A percentile compares a stretch with the other conserved stretches of the same genome.
Evolutionary conservation across 1,140 invertebrate genomes (phyloP).

Genomic region (Sweltsa coloradensis): DNA sequence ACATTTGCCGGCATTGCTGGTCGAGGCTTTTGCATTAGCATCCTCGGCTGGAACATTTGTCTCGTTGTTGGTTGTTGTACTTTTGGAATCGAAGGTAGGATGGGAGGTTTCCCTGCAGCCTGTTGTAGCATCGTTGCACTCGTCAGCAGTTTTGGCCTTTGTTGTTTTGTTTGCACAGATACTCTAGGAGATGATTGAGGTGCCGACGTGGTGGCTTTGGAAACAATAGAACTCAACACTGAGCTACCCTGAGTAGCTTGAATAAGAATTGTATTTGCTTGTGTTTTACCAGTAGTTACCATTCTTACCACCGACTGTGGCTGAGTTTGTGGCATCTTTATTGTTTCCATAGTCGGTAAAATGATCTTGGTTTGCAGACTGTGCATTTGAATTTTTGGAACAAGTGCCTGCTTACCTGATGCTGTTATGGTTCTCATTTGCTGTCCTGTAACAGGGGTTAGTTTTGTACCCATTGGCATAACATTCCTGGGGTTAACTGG

Average conservation of each 20-base stretch:
- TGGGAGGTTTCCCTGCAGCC: background rate
- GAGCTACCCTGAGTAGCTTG: constrained; percentile 24
- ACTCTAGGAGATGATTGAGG: too few relatives aligned
- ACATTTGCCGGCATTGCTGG: too few relatives aligned
- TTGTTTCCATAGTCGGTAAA: constrained; percentile 8
- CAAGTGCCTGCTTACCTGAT: constrained; percentile 7
- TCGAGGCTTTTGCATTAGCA: too few relatives aligned
- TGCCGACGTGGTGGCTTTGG: too few relatives aligned
- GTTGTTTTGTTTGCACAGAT: too few relatives aligned
- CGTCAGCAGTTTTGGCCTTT: too few relatives aligned
- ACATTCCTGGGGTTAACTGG: constrained; percentile 9
- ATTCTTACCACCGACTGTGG: background rate
- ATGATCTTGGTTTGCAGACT: constrained; percentile 3
- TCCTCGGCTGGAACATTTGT: too few relatives aligned
- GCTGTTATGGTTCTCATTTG: constrained; percentile 28
- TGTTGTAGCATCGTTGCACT: background rate
- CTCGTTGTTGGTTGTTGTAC: too few relatives aligned
- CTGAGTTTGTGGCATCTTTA: background rate
- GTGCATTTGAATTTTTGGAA: constrained; percentile 10
- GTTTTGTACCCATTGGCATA: constrained; percentile 28
- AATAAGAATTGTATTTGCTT: constrained; percentile 22
- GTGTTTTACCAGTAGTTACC: background rate
- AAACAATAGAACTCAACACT: constrained; percentile 12
- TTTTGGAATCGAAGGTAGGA: too few relatives aligned
- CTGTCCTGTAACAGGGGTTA: constrained; percentile 33